Conservation (phyloP, 2,797 vertebrate genomes). For the Acropternis orthonyx region DNA sequence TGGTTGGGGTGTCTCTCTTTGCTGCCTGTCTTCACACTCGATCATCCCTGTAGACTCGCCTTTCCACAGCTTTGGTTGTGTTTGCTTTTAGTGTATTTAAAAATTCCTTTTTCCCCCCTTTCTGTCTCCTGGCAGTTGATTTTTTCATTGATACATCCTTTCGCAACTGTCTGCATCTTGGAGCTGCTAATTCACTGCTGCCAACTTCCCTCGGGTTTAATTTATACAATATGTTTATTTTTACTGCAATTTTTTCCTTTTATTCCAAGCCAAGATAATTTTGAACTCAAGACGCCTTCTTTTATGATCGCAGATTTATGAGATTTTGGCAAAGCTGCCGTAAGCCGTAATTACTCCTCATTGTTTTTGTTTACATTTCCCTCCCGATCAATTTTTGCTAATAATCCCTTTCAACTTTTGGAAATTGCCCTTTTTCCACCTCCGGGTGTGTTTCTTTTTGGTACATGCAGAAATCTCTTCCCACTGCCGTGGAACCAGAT, state of each 20-base stretch:
- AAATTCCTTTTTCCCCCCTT: not conserved
- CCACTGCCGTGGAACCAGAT: not conserved
- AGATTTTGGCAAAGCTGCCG: conserved; percentile 35
- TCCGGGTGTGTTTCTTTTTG: not conserved
- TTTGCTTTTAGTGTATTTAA: not conserved
- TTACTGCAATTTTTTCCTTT: conserved; percentile 50
- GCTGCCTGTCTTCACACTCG: not conserved
- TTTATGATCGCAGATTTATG: conserved; percentile 36
- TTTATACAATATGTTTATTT: conserved; percentile 67
- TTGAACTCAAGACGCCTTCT: conserved; percentile 49
- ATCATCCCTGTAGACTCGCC: fast-evolving
- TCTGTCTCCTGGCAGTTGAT: not conserved
- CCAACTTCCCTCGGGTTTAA: conserved; percentile 53
- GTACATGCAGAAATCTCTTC: not conserved
- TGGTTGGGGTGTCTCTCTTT: not conserved
- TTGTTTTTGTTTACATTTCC: conserved; percentile 55
- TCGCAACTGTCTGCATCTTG: conserved; percentile 21
- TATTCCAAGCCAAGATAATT: conserved; percentile 60
- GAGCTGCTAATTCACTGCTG: conserved; percentile 36
- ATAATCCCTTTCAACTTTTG: conserved; percentile 40
- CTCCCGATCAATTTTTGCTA: conserved; percentile 57
- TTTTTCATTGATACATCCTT: conserved; percentile 30
- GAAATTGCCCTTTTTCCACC: conserved; percentile 19
- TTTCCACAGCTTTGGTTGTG: not conserved
- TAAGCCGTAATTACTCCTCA: conserved; percentile 25